Conservation (phyloP, 2,888 invertebrate genomes). For the Archaeoteleia sp. region DNA sequence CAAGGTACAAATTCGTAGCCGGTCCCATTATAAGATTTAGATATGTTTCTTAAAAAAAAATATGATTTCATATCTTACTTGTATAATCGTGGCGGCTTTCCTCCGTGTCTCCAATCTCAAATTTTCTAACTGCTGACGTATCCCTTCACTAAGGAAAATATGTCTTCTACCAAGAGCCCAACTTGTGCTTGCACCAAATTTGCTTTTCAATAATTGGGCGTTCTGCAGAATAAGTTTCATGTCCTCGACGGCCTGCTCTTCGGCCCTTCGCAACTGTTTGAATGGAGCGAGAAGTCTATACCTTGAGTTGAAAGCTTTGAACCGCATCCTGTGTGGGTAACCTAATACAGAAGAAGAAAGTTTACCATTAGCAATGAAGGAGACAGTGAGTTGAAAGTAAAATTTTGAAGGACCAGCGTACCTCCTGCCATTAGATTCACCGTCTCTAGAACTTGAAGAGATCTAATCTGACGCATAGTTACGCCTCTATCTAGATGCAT, state of each 20-base stretch:
- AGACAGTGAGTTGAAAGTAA: slow-evolving; percentile 22
- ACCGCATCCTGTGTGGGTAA: slow-evolving; percentile 95
- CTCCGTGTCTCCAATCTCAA: slow-evolving; percentile 86
- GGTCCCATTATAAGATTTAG: no score
- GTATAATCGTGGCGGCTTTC: slow-evolving; percentile 89
- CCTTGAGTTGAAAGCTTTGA: slow-evolving; percentile 91
- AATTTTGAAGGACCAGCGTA: slow-evolving; percentile 59
- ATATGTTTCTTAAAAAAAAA: no score
- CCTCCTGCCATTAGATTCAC: slow-evolving; percentile 96
- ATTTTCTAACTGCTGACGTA: slow-evolving; percentile 91
- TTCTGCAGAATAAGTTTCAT: slow-evolving; percentile 85
- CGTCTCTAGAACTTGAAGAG: slow-evolving; percentile 91
- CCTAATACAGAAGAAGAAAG: slow-evolving; percentile 73
- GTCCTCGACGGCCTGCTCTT: slow-evolving; percentile 85
- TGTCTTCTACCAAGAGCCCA: slow-evolving; percentile 96
- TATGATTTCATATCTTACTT: slow-evolving; percentile 63
- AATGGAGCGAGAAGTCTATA: slow-evolving; percentile 92
- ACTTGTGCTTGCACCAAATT: slow-evolving; percentile 77
- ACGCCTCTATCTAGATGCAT: slow-evolving; percentile 88
- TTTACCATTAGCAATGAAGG: slow-evolving; percentile 34
- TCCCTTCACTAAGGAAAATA: slow-evolving; percentile 95
- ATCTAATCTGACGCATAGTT: slow-evolving; percentile 91
- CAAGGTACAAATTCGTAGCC: no score
- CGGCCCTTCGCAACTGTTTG: slow-evolving; percentile 79
- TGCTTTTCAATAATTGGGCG: slow-evolving; percentile 78